Conservation (phyloP, 2,113 vertebrate species). For the Galbula dea region DNA sequence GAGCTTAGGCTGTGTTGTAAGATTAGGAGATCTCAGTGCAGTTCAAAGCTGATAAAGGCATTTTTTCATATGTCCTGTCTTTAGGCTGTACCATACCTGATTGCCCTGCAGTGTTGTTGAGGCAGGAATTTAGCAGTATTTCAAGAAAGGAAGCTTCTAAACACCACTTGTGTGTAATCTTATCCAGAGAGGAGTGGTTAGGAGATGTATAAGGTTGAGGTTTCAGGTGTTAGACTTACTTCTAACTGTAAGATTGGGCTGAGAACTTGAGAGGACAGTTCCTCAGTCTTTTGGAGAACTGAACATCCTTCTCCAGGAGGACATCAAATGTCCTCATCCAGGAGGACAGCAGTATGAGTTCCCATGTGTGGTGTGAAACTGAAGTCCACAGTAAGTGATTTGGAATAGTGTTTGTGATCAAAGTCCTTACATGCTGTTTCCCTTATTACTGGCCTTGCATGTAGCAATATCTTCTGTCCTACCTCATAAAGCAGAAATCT, state of each 20-base stretch:
- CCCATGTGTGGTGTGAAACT: not conserved
- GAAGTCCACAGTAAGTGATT: not conserved
- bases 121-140: not conserved
- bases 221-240: not conserved
- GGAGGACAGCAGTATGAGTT: rapidly evolving
- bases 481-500: not conserved
- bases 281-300: not conserved
- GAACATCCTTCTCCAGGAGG: not conserved
- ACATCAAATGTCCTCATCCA: not conserved
- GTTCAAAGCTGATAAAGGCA: not conserved
- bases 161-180: not conserved
- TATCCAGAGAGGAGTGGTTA: not conserved
- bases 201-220: not conserved
- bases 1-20: not conserved
- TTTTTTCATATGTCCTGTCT: not conserved
- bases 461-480: not conserved
- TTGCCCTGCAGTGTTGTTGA: not conserved
- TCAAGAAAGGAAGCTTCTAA: not conserved
- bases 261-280: not conserved
- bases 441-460: not conserved
- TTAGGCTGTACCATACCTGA: not conserved
- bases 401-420: not conserved
- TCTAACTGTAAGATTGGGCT: not conserved
- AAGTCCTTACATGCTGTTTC: not conserved
- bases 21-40: not conserved